These are phyloP conservation scores for Redunca redunca DNA, from an alignment of 2,113 vertebrate genomes.

Conservation along the genomic window DNA sequence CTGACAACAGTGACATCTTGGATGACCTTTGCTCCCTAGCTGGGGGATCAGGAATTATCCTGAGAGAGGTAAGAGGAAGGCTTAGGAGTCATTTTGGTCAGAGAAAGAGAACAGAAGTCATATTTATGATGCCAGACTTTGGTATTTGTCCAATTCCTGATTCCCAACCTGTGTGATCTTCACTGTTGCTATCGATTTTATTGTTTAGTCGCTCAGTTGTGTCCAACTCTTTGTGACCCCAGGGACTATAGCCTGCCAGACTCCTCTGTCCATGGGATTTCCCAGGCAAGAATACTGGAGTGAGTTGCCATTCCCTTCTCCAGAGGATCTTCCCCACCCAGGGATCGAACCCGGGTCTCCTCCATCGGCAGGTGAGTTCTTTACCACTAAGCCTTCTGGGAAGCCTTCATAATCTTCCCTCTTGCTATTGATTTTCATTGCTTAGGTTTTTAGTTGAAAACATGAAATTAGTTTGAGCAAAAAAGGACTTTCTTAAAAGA, in stretches of 20 bases:
- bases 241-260: neutral
- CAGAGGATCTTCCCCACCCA: neutral
- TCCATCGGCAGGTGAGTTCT: neutral
- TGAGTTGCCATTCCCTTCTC: neutral
- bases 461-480: neutral
- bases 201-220: neutral
- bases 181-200: neutral
- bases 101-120: neutral
- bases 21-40: neutral
- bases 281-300: neutral
- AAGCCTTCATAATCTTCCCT: neutral
- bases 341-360: neutral
- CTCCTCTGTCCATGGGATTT: neutral
- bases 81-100: neutral
- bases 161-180: neutral
- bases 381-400: neutral
- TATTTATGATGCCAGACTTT: neutral
- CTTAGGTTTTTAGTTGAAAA: slow-evolving; percentile 3
- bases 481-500: neutral
- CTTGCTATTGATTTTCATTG: neutral
- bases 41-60: neutral
- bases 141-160: neutral
- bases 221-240: neutral
- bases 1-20: neutral
- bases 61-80: neutral